A percentile compares a stretch with the other conserved stretches of the same genome.
Evolutionary conservation across 2,888 invertebrate species (phyloP).

Genomic region (Archaeoteleia sp.): DNA sequence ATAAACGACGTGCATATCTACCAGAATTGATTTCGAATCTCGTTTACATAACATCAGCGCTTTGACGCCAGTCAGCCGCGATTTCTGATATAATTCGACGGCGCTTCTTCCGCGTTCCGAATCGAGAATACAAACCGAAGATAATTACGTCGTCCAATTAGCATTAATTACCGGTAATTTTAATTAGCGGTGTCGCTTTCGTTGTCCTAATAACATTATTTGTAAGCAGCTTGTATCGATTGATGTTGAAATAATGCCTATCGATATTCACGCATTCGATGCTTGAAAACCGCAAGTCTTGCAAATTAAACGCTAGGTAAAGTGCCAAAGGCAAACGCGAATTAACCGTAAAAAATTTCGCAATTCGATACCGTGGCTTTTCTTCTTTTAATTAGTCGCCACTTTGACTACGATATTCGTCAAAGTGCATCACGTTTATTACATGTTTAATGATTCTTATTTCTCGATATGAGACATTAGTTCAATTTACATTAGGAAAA

Average conservation of each 20-base stretch:
- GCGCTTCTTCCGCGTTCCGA: constrained; percentile 11
- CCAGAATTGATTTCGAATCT: constrained; percentile 13
- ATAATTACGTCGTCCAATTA: constrained; percentile 64
- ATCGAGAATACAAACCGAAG: constrained; percentile 2
- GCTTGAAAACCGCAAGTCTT: no score
- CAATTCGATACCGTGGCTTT: no score
- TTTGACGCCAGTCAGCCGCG: constrained; percentile 12
- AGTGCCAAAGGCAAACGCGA: no score
- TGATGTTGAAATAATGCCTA: not conserved
- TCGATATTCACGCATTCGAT: no score
- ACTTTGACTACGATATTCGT: no score
- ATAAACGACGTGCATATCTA: constrained; percentile 1
- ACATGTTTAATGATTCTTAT: no score
- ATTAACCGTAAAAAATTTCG: no score
- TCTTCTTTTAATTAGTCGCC: no score
- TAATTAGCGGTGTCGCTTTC: constrained; percentile 60
- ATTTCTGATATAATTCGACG: constrained; percentile 17
- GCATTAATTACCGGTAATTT: constrained; percentile 63
- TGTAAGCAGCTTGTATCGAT: constrained; percentile 2
- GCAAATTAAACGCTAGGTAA: no score
- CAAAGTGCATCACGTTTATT: no score
- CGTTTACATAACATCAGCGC: constrained; percentile 10
- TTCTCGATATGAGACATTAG: no score
- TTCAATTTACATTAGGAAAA: no score
- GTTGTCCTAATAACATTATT: constrained; percentile 54